Conservation (phyloP, 2,113 vertebrate genomes). For the Ahaetulla prasina region DNA sequence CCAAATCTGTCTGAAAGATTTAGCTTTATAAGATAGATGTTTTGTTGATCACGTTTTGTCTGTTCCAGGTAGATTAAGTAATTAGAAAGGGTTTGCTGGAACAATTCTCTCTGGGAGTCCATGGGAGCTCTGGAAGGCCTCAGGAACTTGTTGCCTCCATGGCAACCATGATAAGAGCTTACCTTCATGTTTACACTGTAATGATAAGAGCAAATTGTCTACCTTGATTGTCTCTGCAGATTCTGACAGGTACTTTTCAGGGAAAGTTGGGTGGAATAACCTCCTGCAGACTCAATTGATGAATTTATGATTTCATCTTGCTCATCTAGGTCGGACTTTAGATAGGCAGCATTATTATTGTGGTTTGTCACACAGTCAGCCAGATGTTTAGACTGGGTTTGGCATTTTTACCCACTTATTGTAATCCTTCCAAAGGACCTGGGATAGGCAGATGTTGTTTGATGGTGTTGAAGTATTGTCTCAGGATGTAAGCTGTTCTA, state of each 20-base stretch:
- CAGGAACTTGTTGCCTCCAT: neutral
- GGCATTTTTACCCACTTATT: too few species aligned
- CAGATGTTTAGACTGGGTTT: too few species aligned
- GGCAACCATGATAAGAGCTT: neutral
- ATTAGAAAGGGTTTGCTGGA: neutral
- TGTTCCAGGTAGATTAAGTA: neutral
- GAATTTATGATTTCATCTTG: neutral
- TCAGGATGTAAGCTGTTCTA: too few species aligned
- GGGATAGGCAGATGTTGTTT: too few species aligned
- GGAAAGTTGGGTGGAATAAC: neutral
- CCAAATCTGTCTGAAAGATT: neutral
- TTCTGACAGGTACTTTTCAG: neutral
- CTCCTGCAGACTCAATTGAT: neutral
- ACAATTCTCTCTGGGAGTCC: neutral
- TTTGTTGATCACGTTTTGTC: neutral
- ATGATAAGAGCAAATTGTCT: neutral
- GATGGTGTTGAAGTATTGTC: too few species aligned
- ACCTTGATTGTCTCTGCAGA: neutral
- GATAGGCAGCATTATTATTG: neutral
- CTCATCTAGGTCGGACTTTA: neutral
- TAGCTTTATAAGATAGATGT: neutral
- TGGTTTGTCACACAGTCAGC: too few species aligned
- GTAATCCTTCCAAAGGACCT: too few species aligned
- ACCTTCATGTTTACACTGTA: neutral
- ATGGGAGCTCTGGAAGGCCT: neutral